Conservation (phyloP, 2,797 vertebrate species). For the Brachyrhaphis roseni region DNA sequence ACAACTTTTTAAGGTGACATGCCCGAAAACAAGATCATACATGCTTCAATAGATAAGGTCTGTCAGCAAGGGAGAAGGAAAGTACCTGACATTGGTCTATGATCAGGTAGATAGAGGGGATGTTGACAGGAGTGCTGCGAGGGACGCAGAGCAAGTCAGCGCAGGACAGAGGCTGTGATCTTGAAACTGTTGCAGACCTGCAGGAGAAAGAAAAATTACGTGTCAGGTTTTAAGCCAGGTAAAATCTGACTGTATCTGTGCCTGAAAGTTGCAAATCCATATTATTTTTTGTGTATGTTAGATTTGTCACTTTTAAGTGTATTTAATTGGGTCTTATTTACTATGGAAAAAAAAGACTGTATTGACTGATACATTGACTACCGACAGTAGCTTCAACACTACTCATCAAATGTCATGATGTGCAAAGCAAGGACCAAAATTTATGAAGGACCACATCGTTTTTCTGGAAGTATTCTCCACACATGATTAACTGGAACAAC, state of each 20-base stretch:
- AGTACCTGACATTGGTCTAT: conserved; percentile 36
- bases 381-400: too few relatives aligned
- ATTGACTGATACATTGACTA: too few relatives aligned
- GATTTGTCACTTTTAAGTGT: background rate
- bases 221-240: background rate
- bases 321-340: background rate
- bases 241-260: background rate
- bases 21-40: conserved; percentile 61
- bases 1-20: conserved; percentile 21
- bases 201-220: background rate
- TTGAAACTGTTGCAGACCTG: conserved; percentile 32
- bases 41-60: conserved; percentile 55
- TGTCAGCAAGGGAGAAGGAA: conserved; percentile 19
- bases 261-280: background rate
- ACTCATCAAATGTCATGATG: too few relatives aligned
- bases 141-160: conserved; percentile 42
- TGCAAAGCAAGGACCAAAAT: background rate
- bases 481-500: background rate
- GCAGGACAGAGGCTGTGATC: conserved; percentile 30
- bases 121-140: background rate
- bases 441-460: background rate
- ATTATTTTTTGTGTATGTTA: background rate
- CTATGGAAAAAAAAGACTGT: background rate
- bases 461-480: background rate
- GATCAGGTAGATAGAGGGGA: conserved; percentile 35